Conservation (phyloP, 2,113 vertebrate species). For the Crotalus tigris region DNA sequence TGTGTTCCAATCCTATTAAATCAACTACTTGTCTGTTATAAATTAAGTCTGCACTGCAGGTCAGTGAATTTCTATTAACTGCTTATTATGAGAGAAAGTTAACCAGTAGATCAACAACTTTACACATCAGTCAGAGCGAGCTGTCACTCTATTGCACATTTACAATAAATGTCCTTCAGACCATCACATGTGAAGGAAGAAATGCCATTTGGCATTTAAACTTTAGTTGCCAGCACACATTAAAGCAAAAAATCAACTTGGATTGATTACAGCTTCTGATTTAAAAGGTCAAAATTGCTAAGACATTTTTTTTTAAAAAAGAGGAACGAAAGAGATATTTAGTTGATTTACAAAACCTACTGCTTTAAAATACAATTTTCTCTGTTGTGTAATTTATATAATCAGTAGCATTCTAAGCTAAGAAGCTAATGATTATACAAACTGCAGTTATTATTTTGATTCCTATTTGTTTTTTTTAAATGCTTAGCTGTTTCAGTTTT, state of each 20-base stretch:
- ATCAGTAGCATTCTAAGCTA: conserved; percentile 45
- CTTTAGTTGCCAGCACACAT: conserved; percentile 59
- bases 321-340: conserved; percentile 43
- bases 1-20: conserved; percentile 71
- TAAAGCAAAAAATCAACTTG: conserved; percentile 56
- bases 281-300: conserved; percentile 69
- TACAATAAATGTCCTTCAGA: conserved; percentile 60
- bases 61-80: conserved; percentile 74
- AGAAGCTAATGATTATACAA: conserved; percentile 53
- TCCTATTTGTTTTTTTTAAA: conserved; percentile 14
- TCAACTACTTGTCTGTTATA: conserved; percentile 68
- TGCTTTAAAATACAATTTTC: conserved; percentile 61
- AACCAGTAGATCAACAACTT: conserved; percentile 66
- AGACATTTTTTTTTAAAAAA: conserved; percentile 38
- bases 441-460: conserved; percentile 2
- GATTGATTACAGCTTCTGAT: conserved; percentile 62
- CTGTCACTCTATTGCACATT: conserved; percentile 73
- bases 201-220: conserved; percentile 68
- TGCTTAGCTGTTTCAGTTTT: not conserved
- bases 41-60: conserved; percentile 74
- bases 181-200: conserved; percentile 54
- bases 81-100: conserved; percentile 71
- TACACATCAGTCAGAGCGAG: conserved; percentile 66
- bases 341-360: conserved; percentile 55
- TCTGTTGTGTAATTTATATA: conserved; percentile 32